Conservation (phyloP, 1,140 invertebrate species). For the Adelges cooleyi region DNA sequence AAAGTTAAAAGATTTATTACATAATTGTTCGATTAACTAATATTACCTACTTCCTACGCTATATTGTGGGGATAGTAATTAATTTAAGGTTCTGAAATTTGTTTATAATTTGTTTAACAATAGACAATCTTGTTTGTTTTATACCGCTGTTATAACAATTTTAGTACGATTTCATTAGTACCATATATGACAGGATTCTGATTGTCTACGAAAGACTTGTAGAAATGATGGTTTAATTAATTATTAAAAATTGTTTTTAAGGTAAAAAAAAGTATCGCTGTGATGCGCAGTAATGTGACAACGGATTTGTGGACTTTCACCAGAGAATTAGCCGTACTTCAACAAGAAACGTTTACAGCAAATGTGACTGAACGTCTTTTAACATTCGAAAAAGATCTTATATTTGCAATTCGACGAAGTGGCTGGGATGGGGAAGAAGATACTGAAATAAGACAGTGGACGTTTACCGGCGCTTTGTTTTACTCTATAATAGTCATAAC, state of each 20-base stretch:
- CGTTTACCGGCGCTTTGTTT: slow-evolving; percentile 80
- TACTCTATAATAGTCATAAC: slow-evolving; percentile 97
- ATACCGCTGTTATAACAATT: no score
- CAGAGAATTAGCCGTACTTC: slow-evolving; percentile 48
- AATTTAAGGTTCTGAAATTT: no score
- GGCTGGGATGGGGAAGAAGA: slow-evolving; percentile 87
- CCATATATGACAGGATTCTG: no score
- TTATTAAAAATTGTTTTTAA: slow-evolving; percentile 42
- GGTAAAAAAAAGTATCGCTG: slow-evolving; percentile 66
- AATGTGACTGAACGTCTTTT: slow-evolving; percentile 47
- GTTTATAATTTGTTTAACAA: no score
- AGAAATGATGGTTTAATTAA: no score
- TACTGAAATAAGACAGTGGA: slow-evolving; percentile 66
- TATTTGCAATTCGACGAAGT: slow-evolving; percentile 71
- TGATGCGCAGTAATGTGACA: slow-evolving; percentile 59
- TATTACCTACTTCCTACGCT: no score
- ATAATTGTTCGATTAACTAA: no score
- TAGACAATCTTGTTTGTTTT: no score
- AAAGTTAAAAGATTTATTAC: no score
- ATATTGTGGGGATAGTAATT: no score
- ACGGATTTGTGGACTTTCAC: slow-evolving; percentile 70
- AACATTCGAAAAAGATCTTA: slow-evolving; percentile 67
- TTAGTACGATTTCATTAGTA: no score
- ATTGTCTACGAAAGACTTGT: no score
- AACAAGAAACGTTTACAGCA: slow-evolving; percentile 59